phyloP scores from a whole-genome alignment of 1,140 invertebrate species.

The Formica selysi region DNA sequence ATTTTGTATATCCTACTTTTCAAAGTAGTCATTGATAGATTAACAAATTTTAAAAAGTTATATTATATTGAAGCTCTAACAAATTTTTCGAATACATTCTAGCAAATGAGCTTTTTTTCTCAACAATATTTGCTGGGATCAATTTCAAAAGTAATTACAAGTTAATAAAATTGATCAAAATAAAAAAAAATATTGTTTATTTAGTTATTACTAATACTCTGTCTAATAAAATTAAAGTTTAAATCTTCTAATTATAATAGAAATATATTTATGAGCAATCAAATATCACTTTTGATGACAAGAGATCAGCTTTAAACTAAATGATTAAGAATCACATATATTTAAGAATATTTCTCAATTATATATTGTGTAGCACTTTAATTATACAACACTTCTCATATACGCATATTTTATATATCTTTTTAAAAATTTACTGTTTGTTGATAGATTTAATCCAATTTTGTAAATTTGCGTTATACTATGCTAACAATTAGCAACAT shows the following conservation, averaged over 20 bases:
- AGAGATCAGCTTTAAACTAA: background rate
- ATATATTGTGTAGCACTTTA: background rate
- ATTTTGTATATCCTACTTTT: constrained; percentile 49
- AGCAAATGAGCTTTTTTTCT: background rate
- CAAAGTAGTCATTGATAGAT: background rate
- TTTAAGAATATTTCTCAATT: constrained; percentile 22
- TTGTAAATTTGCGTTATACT: background rate
- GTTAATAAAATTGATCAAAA: constrained; percentile 8
- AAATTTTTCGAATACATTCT: constrained; percentile 16
- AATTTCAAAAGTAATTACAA: constrained; percentile 8
- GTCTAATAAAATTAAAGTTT: constrained; percentile 2
- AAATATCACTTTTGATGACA: background rate
- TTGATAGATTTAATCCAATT: background rate
- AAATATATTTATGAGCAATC: background rate
- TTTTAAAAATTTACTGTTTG: constrained; percentile 16
- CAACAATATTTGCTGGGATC: background rate
- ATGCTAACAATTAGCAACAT: background rate
- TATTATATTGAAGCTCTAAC: constrained; percentile 9
- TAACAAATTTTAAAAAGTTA: constrained; percentile 3
- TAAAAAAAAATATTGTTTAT: constrained; percentile 37
- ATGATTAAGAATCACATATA: background rate
- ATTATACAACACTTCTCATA: background rate
- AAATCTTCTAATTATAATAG: background rate
- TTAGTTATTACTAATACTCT: background rate
- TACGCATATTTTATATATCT: background rate